Evolutionary conservation across 2,113 vertebrate genomes (phyloP), one percentile per base, ranked within the genome.

Genomic region (Pluvialis apricaria): DNA sequence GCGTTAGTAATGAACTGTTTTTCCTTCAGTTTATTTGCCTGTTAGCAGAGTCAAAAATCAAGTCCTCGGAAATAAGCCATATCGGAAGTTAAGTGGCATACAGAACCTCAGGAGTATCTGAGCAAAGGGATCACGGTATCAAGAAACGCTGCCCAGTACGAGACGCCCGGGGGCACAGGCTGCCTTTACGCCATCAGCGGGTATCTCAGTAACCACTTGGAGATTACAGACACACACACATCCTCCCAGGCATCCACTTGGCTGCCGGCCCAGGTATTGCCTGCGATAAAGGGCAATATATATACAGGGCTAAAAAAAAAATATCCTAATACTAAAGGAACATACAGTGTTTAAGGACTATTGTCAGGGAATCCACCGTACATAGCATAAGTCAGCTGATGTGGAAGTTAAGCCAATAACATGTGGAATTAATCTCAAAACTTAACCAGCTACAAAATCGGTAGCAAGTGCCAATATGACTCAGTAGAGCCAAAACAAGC

Each of bases 241-340:
- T 64, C 75, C 55, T 92, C 55, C 24, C 55, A 68, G 88, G 77
- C 71, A 57, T 26, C 51, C 49, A 26, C 34, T 15, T 96, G 88
- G 94, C 96, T 94, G 69, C 25, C 68, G 78, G 92, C 68, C 84
- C 95, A 85, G 70, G 49, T 85, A 72, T 24, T 13, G 66, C 66
- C 62, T 36, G 40, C 8, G 38, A 90, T 6, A 86, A 73, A 90
- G 72, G 61, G 25, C 72, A 83, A 66, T 24, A 60, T 3, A 4
- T 47, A 68, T 15, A 66, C 6, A 44, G 2, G 28, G 49, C 77
- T 71, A 65, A 82, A 92, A 90, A 38, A 62, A 40, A 36, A n/a
- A n/a, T n/a, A 15, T 1, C 76, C 51, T 22, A 66, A 26, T 42
- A 70, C 69, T 24, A 61, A 28, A 61, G 83, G 69, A 82, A 66